Conservation (phyloP, 2,797 vertebrate genomes). For the Crax fasciolata region DNA sequence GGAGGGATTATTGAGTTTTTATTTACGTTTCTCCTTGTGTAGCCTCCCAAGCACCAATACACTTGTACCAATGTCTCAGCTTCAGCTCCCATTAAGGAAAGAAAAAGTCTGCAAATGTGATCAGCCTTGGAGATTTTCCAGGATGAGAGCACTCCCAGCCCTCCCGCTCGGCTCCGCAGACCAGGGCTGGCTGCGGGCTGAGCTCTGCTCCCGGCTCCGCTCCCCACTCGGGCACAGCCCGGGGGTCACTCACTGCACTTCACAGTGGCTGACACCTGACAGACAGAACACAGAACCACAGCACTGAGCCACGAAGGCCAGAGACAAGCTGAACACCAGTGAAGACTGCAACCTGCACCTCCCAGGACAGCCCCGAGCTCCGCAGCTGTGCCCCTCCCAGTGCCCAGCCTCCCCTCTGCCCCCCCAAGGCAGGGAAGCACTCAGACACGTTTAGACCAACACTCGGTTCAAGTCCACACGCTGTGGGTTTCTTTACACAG, state of each 20-base stretch:
- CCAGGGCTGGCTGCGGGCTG: no score
- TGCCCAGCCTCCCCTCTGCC: neutral
- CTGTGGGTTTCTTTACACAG: neutral
- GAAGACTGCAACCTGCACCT: neutral
- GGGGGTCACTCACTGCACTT: neutral
- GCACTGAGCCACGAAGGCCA: neutral
- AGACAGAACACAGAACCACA: neutral
- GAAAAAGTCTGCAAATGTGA: conserved; percentile 49
- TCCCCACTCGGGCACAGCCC: rapidly evolving
- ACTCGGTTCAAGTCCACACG: neutral
- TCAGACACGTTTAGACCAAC: neutral
- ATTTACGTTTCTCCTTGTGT: conserved; percentile 65
- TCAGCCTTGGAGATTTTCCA: conserved; percentile 67
- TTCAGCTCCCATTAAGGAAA: conserved; percentile 64
- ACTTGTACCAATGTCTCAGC: conserved; percentile 38
- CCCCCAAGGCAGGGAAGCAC: neutral
- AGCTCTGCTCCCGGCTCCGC: neutral
- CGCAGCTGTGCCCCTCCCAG: neutral
- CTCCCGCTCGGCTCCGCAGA: neutral
- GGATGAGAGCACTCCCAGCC: neutral
- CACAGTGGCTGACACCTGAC: neutral
- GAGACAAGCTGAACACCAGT: neutral
- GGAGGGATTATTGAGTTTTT: conserved; percentile 53
- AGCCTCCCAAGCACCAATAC: conserved; percentile 46
- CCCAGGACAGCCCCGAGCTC: neutral